These are phyloP conservation scores for Diadumene lineata DNA, from an alignment of 92 coral and sea anemone genomes.

Conservation along the genomic window DNA sequence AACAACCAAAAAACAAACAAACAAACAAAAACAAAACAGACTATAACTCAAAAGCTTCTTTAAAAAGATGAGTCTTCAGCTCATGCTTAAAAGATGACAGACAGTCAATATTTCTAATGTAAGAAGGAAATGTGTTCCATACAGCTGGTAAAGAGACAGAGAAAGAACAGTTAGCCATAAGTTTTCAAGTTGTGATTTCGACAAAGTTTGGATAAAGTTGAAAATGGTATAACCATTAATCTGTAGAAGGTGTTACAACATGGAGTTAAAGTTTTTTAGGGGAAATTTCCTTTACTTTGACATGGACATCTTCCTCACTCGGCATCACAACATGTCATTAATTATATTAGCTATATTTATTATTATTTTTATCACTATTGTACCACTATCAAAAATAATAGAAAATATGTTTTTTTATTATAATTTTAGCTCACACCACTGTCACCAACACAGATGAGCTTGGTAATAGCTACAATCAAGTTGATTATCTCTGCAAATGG, in stretches of 20 bases:
- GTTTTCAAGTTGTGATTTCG: too few species aligned
- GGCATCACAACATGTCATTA: background rate
- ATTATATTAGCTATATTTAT: background rate
- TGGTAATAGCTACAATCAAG: conserved; percentile 73
- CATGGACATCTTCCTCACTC: background rate
- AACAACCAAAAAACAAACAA: too few species aligned
- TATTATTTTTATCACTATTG: background rate
- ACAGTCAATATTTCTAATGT: too few species aligned
- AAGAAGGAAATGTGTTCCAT: too few species aligned
- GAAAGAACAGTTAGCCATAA: too few species aligned
- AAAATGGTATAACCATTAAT: background rate
- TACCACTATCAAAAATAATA: background rate
- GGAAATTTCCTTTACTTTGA: background rate
- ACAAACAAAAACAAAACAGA: too few species aligned
- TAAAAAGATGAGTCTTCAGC: too few species aligned
- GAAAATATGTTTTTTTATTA: too few species aligned
- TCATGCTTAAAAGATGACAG: too few species aligned
- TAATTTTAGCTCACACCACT: conserved; percentile 74
- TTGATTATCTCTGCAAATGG: conserved; percentile 97
- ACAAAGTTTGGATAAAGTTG: too few species aligned
- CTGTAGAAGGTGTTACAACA: background rate
- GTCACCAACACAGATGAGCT: conserved; percentile 74
- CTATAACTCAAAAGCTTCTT: too few species aligned
- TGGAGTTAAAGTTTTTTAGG: background rate
- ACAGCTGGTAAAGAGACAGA: too few species aligned